phyloP scores from a whole-genome alignment of 1,140 invertebrate species.

The Chrysomallon squamiferum region DNA sequence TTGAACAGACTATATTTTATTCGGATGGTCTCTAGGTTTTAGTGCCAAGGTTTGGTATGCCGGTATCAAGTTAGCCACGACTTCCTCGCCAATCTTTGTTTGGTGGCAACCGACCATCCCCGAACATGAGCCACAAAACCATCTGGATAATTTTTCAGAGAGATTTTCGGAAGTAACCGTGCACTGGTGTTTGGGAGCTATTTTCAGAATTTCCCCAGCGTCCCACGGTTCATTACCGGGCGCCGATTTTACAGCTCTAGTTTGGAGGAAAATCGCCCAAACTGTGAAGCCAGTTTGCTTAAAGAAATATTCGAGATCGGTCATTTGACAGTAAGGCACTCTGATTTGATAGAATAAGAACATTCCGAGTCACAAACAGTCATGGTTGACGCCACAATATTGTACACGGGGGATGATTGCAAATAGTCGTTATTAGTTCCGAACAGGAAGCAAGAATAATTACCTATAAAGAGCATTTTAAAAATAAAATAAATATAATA shows the following conservation, averaged over 20 bases:
- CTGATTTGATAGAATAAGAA: conserved; percentile 1
- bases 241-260: conserved; percentile 1
- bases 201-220: conserved; percentile 35
- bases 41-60: no score
- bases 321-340: conserved; percentile 5
- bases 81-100: no score
- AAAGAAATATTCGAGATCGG: conserved; percentile 5
- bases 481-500: conserved; percentile 16
- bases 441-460: conserved; percentile 13
- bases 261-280: conserved; percentile 1
- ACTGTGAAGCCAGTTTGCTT: conserved; percentile 4
- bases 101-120: background rate
- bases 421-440: conserved; percentile 9
- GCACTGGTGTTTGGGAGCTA: conserved; percentile 12
- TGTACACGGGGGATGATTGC: conserved; percentile 8
- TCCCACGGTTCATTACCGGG: conserved; percentile 36
- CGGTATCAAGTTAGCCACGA: no score
- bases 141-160: conserved; percentile 38
- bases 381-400: conserved; percentile 6
- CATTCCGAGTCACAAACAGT: conserved; percentile 11
- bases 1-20: no score
- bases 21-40: no score
- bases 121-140: conserved; percentile 14
- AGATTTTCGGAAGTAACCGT: conserved; percentile 23
- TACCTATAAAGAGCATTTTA: conserved; percentile 11